Conservation (phyloP, 2,113 vertebrate genomes). For the Suricata suricatta region DNA sequence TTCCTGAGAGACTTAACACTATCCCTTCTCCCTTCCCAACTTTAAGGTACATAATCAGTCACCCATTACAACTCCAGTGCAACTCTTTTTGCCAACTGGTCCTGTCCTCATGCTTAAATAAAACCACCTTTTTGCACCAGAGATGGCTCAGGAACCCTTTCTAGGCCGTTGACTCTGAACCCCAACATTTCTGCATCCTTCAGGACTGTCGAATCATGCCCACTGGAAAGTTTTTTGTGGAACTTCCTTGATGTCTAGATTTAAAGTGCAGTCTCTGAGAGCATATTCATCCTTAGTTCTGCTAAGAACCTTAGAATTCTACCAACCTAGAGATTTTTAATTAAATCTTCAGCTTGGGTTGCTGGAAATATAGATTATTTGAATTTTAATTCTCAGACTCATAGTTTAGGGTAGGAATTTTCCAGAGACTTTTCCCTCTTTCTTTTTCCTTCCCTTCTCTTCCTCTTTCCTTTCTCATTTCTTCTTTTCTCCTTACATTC, state of each 20-base stretch:
- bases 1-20: too few relatives aligned
- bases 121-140: too few relatives aligned
- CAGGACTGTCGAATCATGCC: background rate
- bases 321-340: background rate
- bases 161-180: too few relatives aligned
- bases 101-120: too few relatives aligned
- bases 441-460: background rate
- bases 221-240: background rate
- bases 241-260: background rate
- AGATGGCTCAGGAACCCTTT: too few relatives aligned
- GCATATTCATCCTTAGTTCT: background rate
- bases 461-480: background rate
- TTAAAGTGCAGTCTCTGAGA: background rate
- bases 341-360: background rate
- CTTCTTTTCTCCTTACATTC: background rate
- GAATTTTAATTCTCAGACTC: background rate
- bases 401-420: background rate
- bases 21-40: too few relatives aligned
- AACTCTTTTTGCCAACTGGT: too few relatives aligned
- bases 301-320: background rate
- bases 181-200: too few relatives aligned
- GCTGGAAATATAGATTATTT: background rate
- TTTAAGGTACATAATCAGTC: too few relatives aligned
- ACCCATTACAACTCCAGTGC: too few relatives aligned
- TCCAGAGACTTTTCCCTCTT: background rate